Evolutionary conservation across 2,797 vertebrate genomes (phyloP).

Genomic region (Coreius guichenoti): DNA sequence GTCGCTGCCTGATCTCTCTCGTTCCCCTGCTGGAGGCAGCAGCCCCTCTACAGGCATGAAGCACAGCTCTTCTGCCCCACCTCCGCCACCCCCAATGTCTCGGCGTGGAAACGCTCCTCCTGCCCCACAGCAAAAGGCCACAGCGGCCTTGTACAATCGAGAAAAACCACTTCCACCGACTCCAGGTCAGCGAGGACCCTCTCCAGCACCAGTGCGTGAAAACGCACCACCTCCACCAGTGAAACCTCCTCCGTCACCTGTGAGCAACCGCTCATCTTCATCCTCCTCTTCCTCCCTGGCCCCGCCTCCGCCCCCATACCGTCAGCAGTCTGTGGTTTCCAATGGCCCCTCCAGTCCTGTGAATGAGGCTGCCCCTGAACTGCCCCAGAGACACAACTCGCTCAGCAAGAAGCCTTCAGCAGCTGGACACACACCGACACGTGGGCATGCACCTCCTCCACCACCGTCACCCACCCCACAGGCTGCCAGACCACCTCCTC

Average conservation of each 20-base stretch:
- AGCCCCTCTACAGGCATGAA: conserved; percentile 68
- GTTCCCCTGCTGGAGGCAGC: conserved; percentile 67
- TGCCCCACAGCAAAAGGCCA: conserved; percentile 69
- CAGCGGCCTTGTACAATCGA: conserved; percentile 80
- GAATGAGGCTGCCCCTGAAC: conserved; percentile 82
- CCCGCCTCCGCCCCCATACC: conserved; percentile 84
- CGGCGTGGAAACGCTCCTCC: conserved; percentile 82
- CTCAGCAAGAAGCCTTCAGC: conserved; percentile 85
- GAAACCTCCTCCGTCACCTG: conserved; percentile 87
- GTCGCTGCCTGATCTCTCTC: conserved; percentile 86
- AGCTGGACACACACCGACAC: conserved; percentile 76
- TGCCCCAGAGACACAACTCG: conserved; percentile 92
- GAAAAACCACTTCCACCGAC: conserved; percentile 88
- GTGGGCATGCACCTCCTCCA: conserved; percentile 81
- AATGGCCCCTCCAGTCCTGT: conserved; percentile 82
- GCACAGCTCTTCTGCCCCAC: conserved; percentile 72
- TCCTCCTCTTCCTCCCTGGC: conserved; percentile 77
- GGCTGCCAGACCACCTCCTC: conserved; percentile 83
- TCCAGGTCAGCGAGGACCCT: conserved; percentile 80
- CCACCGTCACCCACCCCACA: conserved; percentile 83
- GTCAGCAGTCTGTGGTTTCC: conserved; percentile 80
- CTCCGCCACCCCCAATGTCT: conserved; percentile 69
- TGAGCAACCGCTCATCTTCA: conserved; percentile 66
- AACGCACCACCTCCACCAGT: conserved; percentile 69
- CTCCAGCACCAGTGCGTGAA: conserved; percentile 60